phyloP scores from a whole-genome alignment of 1,140 invertebrate genomes.

The Copidosoma floridanum region DNA sequence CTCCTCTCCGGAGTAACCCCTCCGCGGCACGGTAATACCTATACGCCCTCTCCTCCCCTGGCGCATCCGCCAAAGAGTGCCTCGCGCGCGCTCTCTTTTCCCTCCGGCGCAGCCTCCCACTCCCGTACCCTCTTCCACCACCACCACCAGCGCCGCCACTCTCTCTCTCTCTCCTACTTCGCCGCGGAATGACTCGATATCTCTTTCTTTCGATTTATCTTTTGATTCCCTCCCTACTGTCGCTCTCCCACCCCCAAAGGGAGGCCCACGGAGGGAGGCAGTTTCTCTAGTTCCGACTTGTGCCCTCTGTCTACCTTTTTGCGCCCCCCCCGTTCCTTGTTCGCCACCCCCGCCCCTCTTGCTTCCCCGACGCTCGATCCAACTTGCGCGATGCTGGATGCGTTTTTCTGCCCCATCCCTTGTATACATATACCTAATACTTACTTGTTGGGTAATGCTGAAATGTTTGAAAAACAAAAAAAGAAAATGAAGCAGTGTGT shows the following conservation, averaged over 20 bases:
- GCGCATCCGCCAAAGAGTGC: background rate
- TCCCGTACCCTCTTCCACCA: conserved; percentile 36
- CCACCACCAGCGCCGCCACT: background rate
- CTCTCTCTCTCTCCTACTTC: conserved; percentile 28
- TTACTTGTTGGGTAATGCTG: too few relatives aligned
- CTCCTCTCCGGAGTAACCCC: conserved; percentile 47
- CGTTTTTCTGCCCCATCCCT: conserved; percentile 6
- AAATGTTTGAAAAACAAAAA: too few relatives aligned
- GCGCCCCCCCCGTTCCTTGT: conserved; percentile 21
- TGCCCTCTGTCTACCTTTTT: conserved; percentile 24
- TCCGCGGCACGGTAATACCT: conserved; percentile 23
- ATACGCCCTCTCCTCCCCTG: conserved; percentile 22
- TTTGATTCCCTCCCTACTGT: conserved; percentile 31
- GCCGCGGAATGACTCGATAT: conserved; percentile 26
- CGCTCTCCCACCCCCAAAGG: background rate
- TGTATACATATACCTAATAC: too few relatives aligned
- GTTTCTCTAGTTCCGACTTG: conserved; percentile 12
- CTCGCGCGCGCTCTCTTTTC: conserved; percentile 50
- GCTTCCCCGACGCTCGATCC: conserved; percentile 1
- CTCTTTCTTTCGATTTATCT: conserved; percentile 32
- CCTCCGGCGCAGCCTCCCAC: conserved; percentile 47
- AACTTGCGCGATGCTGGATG: background rate
- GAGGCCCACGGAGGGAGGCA: background rate
- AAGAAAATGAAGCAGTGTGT: background rate
- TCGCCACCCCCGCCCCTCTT: conserved; percentile 25